Percentiles rank a stretch among this genome's conserved stretches.
Evolutionary conservation across 2,888 invertebrate species (phyloP).

Genomic region (Cosmia trapezina): DNA sequence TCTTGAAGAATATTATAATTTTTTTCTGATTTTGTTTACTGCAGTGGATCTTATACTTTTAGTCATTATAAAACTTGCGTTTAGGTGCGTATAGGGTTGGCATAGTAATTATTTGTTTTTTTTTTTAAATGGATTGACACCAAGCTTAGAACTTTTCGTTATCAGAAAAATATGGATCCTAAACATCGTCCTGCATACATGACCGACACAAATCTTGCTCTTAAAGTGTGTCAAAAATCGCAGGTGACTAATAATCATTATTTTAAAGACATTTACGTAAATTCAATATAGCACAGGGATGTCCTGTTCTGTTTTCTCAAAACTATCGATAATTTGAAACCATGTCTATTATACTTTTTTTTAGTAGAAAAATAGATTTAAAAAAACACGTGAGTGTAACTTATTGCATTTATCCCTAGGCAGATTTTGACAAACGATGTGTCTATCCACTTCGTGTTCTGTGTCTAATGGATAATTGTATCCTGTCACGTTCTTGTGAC

Average conservation of each 20-base stretch:
- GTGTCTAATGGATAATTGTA: slow-evolving; percentile 27
- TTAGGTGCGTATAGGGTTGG: too few relatives aligned
- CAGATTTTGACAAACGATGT: slow-evolving; percentile 26
- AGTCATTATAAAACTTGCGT: too few relatives aligned
- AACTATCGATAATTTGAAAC: slow-evolving; percentile 11
- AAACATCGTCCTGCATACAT: neutral
- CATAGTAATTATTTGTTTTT: neutral
- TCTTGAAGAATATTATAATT: too few relatives aligned
- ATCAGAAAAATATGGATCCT: neutral
- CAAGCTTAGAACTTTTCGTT: neutral
- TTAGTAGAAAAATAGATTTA: too few relatives aligned
- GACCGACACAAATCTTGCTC: neutral
- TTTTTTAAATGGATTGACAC: neutral
- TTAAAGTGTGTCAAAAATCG: neutral
- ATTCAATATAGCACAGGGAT: neutral
- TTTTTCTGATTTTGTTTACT: too few relatives aligned
- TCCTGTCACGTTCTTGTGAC: slow-evolving; percentile 14
- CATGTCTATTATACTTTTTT: neutral
- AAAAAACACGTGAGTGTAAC: neutral
- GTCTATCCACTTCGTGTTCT: neutral
- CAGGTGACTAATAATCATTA: neutral
- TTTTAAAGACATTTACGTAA: neutral
- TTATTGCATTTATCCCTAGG: slow-evolving; percentile 4
- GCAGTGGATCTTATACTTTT: too few relatives aligned
- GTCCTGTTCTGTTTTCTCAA: neutral